These are phyloP conservation scores for Disparrhopalites patrizii DNA, from an alignment of 2,888 invertebrate species.

Conservation along the genomic window DNA sequence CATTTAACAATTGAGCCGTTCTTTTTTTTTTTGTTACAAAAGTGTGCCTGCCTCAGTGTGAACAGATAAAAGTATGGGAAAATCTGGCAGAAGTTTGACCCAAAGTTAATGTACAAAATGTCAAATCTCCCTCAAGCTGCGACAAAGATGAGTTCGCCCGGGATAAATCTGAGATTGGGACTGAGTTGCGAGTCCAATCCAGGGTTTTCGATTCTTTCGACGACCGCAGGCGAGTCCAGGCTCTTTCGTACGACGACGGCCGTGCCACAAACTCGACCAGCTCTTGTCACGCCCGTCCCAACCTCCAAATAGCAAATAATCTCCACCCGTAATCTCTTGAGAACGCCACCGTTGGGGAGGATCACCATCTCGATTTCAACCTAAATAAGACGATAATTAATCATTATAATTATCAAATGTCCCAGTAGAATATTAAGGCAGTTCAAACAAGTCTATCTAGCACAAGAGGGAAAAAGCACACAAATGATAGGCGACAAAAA, in stretches of 20 bases:
- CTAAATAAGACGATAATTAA: too few species aligned
- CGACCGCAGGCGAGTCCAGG: slow-evolving; percentile 56
- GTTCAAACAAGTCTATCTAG: too few species aligned
- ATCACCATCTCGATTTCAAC: slow-evolving; percentile 51
- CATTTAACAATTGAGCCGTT: too few species aligned
- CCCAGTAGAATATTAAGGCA: too few species aligned
- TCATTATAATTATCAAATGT: too few species aligned
- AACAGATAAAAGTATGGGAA: too few species aligned
- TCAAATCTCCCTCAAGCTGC: slow-evolving; percentile 29
- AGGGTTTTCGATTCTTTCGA: slow-evolving; percentile 63
- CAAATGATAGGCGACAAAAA: too few species aligned
- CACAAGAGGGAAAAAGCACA: too few species aligned
- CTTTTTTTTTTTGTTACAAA: too few species aligned
- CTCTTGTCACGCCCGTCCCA: slow-evolving; percentile 40
- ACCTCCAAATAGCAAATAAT: slow-evolving; percentile 65
- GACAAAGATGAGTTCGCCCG: slow-evolving; percentile 44
- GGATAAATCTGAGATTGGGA: slow-evolving; percentile 39
- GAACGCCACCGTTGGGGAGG: slow-evolving; percentile 52
- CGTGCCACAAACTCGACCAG: slow-evolving; percentile 61
- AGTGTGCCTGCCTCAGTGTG: too few species aligned
- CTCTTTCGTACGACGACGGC: slow-evolving; percentile 63
- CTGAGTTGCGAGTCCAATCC: slow-evolving; percentile 66
- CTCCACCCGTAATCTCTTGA: slow-evolving; percentile 65
- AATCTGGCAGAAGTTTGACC: too few species aligned
- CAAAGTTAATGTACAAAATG: not conserved